These are phyloP conservation scores for Papio anubis DNA, from an alignment of 2,113 vertebrate genomes.

Conservation along the genomic window DNA sequence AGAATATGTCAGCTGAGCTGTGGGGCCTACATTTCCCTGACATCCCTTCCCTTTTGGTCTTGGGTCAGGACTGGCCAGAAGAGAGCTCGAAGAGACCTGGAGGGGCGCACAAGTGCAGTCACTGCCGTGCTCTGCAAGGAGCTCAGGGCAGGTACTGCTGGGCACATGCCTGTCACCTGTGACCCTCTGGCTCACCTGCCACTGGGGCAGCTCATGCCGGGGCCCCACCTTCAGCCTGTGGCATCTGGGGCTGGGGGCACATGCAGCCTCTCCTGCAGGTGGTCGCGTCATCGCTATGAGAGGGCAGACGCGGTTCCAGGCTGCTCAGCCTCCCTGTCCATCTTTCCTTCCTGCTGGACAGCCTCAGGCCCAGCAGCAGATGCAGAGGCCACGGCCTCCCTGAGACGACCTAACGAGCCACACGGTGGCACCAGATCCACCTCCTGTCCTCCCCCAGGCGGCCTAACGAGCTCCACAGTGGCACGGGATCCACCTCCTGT, in stretches of 20 bases:
- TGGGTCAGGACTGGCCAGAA: neutral
- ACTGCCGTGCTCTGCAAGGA: neutral
- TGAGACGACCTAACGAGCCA: neutral
- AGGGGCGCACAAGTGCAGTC: fast-evolving
- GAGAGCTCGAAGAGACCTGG: neutral
- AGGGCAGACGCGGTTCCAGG: neutral
- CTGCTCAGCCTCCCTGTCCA: neutral
- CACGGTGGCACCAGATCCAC: fast-evolving
- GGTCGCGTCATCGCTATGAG: fast-evolving
- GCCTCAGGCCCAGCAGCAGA: neutral
- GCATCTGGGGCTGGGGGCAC: neutral
- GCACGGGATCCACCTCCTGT: fast-evolving
- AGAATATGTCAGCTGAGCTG: too few relatives aligned
- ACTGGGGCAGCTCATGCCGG: too few relatives aligned
- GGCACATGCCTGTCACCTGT: neutral
- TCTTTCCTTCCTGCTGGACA: neutral
- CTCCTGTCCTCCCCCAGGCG: too few relatives aligned
- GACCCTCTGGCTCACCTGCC: neutral
- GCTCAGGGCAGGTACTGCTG: neutral
- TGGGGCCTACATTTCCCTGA: neutral
- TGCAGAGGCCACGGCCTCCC: neutral
- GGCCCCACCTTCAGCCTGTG: too few relatives aligned
- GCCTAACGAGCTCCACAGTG: neutral
- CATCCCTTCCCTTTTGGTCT: neutral
- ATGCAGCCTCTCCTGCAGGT: neutral